Conservation (phyloP, 2,113 vertebrate genomes). For the Silurus meridionalis region DNA sequence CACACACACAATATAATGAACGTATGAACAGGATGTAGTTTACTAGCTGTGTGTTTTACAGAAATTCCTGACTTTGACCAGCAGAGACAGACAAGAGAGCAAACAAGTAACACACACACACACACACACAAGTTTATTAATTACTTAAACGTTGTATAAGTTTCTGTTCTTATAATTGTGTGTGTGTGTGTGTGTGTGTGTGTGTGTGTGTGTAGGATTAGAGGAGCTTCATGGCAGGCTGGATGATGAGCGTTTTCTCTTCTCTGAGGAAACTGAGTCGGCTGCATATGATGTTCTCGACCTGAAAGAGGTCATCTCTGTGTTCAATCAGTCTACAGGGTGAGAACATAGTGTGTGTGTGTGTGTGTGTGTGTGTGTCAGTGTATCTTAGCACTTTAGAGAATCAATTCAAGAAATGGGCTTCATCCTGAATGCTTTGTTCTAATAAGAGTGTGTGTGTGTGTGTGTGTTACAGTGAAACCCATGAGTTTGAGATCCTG, state of each 20-base stretch:
- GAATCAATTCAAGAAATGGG: neutral
- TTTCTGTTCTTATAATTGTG: neutral
- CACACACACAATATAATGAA: neutral
- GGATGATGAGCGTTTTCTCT: conserved; percentile 75
- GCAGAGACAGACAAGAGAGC: neutral
- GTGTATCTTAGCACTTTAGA: neutral
- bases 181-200: conserved; percentile 25
- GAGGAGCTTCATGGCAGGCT: conserved; percentile 77
- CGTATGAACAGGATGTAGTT: too few species aligned
- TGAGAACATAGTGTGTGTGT: conserved; percentile 33
- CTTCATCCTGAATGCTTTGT: neutral
- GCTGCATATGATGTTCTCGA: conserved; percentile 75
- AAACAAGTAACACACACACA: conserved; percentile 34
- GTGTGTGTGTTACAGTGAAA: conserved; percentile 39
- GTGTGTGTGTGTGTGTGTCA: neutral
- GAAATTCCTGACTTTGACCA: conserved; percentile 42
- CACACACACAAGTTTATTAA: neutral
- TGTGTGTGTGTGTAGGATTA: conserved; percentile 53
- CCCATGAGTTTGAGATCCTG: conserved; percentile 67
- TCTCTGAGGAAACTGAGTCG: conserved; percentile 72
- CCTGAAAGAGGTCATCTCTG: conserved; percentile 69
- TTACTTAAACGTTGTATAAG: neutral
- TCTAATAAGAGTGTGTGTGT: neutral
- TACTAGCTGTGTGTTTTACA: conserved; percentile 43
- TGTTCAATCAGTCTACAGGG: conserved; percentile 61